Conservation (phyloP, 2,113 vertebrate genomes). For the Saguinus imperator region DNA sequence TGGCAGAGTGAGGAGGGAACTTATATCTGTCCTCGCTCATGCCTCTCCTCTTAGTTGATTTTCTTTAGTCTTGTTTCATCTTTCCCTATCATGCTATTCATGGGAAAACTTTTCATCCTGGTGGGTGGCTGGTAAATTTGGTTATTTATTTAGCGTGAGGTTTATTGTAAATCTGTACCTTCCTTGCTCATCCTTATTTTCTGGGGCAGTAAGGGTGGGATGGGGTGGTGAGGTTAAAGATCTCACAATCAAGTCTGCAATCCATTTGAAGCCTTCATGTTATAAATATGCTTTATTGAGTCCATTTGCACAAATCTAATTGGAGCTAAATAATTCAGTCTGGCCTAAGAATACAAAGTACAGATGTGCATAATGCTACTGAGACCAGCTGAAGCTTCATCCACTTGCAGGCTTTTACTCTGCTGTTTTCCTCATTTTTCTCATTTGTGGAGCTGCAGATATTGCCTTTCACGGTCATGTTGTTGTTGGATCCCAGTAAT, state of each 20-base stretch:
- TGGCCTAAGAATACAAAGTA: background rate
- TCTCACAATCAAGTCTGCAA: background rate
- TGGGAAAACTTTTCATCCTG: background rate
- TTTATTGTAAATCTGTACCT: background rate
- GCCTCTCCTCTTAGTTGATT: background rate
- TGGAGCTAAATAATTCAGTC: background rate
- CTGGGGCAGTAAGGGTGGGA: background rate
- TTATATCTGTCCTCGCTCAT: background rate
- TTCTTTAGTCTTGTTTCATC: background rate
- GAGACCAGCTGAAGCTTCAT: background rate
- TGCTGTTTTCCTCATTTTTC: background rate
- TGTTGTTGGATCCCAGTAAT: background rate
- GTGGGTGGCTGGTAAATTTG: background rate
- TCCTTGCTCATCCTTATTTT: background rate
- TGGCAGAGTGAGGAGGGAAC: background rate
- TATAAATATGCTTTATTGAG: background rate
- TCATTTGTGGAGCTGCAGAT: background rate
- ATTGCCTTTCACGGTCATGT: background rate
- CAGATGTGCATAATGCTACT: background rate
- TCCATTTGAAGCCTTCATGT: background rate
- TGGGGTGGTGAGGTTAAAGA: background rate
- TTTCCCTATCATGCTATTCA: background rate
- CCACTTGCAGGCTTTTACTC: background rate
- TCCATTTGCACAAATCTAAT: slow-evolving; percentile 32
- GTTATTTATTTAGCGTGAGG: background rate